phyloP scores from a whole-genome alignment of 2,113 vertebrate species.

The Dipodomys merriami region DNA sequence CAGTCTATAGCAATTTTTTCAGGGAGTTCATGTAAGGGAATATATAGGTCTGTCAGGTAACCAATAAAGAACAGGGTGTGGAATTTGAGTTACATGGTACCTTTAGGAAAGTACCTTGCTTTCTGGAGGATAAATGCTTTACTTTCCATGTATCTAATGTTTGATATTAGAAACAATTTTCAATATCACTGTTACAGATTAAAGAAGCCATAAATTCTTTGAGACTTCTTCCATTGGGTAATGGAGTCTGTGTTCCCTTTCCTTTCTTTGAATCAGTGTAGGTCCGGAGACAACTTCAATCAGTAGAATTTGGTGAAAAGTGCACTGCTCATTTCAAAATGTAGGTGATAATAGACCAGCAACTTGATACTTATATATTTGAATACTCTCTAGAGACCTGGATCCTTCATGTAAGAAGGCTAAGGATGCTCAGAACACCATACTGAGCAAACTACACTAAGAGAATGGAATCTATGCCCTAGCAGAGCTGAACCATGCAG shows the following conservation, averaged over 20 bases:
- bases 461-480: background rate
- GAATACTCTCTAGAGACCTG: background rate
- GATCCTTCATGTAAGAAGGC: background rate
- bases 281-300: background rate
- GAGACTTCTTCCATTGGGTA: background rate
- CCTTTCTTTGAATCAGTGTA: background rate
- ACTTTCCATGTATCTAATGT: background rate
- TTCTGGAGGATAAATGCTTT: background rate
- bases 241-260: background rate
- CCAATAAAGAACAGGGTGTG: background rate
- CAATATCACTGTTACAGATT: background rate
- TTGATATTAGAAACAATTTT: background rate
- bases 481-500: background rate
- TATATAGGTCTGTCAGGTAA: background rate
- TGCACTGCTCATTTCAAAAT: background rate
- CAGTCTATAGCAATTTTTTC: background rate
- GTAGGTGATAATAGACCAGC: background rate
- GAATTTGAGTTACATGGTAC: background rate
- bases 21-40: background rate
- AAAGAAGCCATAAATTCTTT: constrained; percentile 6
- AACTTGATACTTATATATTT: background rate
- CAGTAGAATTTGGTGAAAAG: background rate
- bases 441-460: background rate
- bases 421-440: background rate
- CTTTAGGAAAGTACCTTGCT: background rate